Conservation (phyloP, 1,140 invertebrate genomes). For the Rhynchophorus ferrugineus region DNA sequence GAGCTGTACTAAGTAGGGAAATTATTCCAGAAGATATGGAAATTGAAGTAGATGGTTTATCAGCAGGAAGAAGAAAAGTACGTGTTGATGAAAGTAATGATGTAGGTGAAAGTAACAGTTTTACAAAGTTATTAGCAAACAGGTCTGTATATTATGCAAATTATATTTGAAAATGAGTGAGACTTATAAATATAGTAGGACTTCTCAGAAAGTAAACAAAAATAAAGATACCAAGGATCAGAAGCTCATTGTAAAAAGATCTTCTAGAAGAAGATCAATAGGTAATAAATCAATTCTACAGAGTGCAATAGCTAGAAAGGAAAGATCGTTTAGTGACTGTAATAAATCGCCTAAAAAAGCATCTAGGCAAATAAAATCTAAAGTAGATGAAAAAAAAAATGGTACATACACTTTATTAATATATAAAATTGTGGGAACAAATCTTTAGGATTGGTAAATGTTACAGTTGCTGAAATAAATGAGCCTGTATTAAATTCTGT, state of each 20-base stretch:
- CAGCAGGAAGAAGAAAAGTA: too few species aligned
- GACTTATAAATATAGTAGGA: too few species aligned
- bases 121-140: too few species aligned
- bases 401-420: not conserved
- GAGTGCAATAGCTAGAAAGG: slow-evolving; percentile 50
- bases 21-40: too few species aligned
- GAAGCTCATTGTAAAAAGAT: slow-evolving; percentile 44
- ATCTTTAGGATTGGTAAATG: not conserved
- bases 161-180: too few species aligned
- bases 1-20: too few species aligned
- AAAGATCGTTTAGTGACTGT: slow-evolving; percentile 46
- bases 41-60: too few species aligned
- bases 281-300: slow-evolving; percentile 45
- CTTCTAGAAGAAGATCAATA: slow-evolving; percentile 45
- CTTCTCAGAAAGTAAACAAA: too few species aligned
- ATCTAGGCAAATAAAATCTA: slow-evolving; percentile 31
- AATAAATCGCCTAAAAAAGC: slow-evolving; percentile 29
- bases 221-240: too few species aligned
- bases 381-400: not conserved
- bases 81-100: too few species aligned
- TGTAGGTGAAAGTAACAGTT: too few species aligned
- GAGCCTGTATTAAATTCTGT: not conserved
- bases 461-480: not conserved
- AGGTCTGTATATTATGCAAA: too few species aligned
- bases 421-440: not conserved